Evolutionary conservation across 1,140 invertebrate species (phyloP), one percentile per base, ranked within the genome.

Genomic region (Zaprionus ghesquierei): DNA sequence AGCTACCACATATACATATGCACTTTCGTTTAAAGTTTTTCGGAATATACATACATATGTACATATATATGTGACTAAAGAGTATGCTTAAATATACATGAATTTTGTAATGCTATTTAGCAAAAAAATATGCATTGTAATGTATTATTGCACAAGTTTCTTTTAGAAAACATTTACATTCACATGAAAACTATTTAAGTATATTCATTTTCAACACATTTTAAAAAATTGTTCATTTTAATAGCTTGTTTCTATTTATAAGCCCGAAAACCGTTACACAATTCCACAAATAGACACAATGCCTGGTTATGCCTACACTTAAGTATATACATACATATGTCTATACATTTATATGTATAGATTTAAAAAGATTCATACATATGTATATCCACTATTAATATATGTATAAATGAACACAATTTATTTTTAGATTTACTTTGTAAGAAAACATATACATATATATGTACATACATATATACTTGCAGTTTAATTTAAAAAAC

Each of bases 241-340:
- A 59, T 59, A 46, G 55, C 23, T 35, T 49, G 46, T 23, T 38
- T 78, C 75, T 80, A 80, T 75, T 78, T 80, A 49, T 80, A 80
- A 22, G 23, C 41, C 31, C 41, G 41, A 62, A 58, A 69, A 62
- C 69, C 63, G 56, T 80, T 78, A 78, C 77, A 80, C 75, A 80
- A 78, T 75, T 69, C 62, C 58, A 75, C 58, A 41, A 75, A 77
- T 59, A 77, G 61, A 41, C 23, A 25, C 64, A 71, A 46, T n/a
- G n/a, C n/a, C n/a, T n/a, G n/a, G n/a, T 33, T 54, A 18, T 10
- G 46, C 41, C 5, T 51, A 27, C 20, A 44, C 54, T 27, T 55
- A n/a, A 15, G 25, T 41, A 54, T 50, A 13, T 55, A 60, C 38
- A 12, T 35, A 20, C 12, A 55, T 20, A 33, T 53, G n/a, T n/a